Evolutionary conservation across 2,888 invertebrate species (phyloP).

Genomic region (Pyrocoelia pectoralis): DNA sequence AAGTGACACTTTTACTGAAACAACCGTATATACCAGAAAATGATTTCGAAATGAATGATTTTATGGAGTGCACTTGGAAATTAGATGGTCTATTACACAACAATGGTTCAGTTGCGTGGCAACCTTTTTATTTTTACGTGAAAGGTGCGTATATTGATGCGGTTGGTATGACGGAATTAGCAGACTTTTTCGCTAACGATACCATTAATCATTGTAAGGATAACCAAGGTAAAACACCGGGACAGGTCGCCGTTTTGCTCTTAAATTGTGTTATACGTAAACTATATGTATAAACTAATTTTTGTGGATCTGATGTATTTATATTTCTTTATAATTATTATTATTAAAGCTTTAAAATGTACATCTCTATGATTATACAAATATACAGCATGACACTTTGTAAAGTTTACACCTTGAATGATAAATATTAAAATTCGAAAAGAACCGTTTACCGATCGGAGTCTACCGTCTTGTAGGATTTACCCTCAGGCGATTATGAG

Average conservation of each 20-base stretch:
- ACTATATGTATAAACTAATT: slow-evolving; percentile 7
- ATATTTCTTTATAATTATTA: no score
- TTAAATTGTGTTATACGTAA: slow-evolving; percentile 21
- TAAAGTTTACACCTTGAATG: no score
- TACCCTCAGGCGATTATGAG: no score
- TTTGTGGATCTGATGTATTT: not conserved
- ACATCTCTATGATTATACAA: no score
- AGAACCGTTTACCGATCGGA: no score
- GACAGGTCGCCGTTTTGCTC: slow-evolving; percentile 17
- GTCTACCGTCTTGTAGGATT: no score
- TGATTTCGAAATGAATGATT: slow-evolving; percentile 15
- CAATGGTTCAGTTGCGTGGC: slow-evolving; percentile 13
- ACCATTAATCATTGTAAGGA: slow-evolving; percentile 15
- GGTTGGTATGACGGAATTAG: slow-evolving; percentile 14
- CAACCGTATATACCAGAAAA: slow-evolving; percentile 24
- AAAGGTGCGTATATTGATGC: slow-evolving; percentile 15
- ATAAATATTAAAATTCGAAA: no score
- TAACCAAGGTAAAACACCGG: slow-evolving; percentile 15
- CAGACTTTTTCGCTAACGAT: slow-evolving; percentile 20
- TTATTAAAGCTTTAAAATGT: no score
- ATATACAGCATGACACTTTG: no score
- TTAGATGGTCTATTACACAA: slow-evolving; percentile 20
- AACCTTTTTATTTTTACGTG: slow-evolving; percentile 11
- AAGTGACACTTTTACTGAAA: slow-evolving; percentile 14
- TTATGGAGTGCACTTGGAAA: slow-evolving; percentile 30